Conservation (phyloP, 2,888 invertebrate genomes). For the Epiblema foenella region DNA sequence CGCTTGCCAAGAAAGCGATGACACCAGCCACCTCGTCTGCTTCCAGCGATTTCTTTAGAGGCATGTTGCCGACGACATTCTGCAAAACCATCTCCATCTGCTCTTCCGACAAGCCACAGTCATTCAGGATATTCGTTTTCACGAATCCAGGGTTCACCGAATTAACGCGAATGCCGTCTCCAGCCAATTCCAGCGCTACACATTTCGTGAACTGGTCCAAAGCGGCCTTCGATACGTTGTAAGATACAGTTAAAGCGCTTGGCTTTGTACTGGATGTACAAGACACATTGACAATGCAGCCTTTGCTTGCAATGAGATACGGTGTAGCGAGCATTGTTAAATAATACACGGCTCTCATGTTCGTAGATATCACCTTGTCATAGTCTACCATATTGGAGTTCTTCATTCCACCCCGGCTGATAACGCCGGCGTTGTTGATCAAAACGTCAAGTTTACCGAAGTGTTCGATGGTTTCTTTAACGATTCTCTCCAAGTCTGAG, state of each 20-base stretch:
- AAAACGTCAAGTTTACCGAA: constrained; percentile 90
- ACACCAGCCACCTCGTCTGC: constrained; percentile 93
- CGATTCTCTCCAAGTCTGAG: constrained; percentile 86
- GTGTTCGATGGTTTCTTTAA: constrained; percentile 88
- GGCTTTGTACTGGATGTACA: constrained; percentile 91
- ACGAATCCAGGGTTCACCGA: constrained; percentile 98
- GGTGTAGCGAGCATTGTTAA: constrained; percentile 94
- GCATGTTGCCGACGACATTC: constrained; percentile 89
- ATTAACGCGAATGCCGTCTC: constrained; percentile 93
- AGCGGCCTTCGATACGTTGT: constrained; percentile 96
- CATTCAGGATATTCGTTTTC: constrained; percentile 92
- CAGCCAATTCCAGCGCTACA: constrained; percentile 92
- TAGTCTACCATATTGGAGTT: constrained; percentile 91
- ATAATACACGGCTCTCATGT: constrained; percentile 91
- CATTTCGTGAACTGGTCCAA: constrained; percentile 97
- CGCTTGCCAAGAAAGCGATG: constrained; percentile 95
- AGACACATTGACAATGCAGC: constrained; percentile 95
- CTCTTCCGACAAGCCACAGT: constrained; percentile 81
- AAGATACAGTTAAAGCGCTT: constrained; percentile 90
- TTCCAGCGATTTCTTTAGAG: constrained; percentile 92
- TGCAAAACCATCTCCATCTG: constrained; percentile 92
- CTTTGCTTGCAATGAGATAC: constrained; percentile 90
- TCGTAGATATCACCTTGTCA: constrained; percentile 94
- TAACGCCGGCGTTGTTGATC: constrained; percentile 94
- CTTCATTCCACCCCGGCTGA: constrained; percentile 92